Base-by-base conservation (phyloP, 2,113 vertebrate species). In the Atherinomorus stipes region DNA sequence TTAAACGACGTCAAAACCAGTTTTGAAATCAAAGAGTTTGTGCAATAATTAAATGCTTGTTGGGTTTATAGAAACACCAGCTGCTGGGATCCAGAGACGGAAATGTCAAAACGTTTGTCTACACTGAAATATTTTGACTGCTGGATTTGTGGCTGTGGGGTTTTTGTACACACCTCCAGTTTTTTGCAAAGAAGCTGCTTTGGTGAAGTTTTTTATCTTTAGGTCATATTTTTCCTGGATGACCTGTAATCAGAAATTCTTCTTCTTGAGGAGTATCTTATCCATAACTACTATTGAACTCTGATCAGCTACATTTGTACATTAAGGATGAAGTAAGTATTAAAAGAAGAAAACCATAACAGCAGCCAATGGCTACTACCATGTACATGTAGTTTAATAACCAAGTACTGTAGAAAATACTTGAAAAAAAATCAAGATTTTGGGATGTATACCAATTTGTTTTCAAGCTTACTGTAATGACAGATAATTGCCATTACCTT, bases 1-100 rank as follows among this genome's bases (percentile, higher is more conserved):
- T 34, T 1, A 19, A 59, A 22, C 19, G 59, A 71, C 56, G 60
- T 37, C 51, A 66, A 52, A 72, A 54, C 52, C 42, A 26, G 52
- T 40, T 76, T 64, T 70, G 10, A 64, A 44, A 42, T 23, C 19
- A 22, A 72, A 63, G 9, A 63, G 73, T 50, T 74, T 71, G 90
- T 93, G 91, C 93, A 94, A 94, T 92, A 91, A 81, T 74, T 38
- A 58, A 71, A 65, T 2, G 65, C 64, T 83, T 45, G 54, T 25
- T 56, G 52, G 31, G 50, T 64, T 62, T 38, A 62, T 22, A 74
- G 74, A 74, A 69, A 78, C 9, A 26, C 49, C 25, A 61, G 71
- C 12, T 2, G 8, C 21, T 25, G 4, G 1, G 10, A 18, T 25
- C 21, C 23, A 4, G 1, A 31, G 23, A 45, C 7, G 15, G 58